A percentile compares a stretch with the other conserved stretches of the same genome.
Conservation (phyloP, 2,113 vertebrate genomes). For the Bujurquina vittata region DNA sequence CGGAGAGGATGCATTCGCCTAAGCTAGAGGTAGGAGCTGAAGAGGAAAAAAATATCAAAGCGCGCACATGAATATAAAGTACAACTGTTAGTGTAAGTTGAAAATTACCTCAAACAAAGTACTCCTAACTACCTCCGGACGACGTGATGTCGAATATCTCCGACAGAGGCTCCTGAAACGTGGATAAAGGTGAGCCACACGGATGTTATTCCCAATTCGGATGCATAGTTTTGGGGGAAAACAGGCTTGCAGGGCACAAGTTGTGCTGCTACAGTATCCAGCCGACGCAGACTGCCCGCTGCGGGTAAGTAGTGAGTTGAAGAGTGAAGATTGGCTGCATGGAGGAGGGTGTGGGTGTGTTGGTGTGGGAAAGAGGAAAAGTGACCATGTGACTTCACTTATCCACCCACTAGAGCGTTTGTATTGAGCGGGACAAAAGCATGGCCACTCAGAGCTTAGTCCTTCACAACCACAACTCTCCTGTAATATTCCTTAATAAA, state of each 20-base stretch:
- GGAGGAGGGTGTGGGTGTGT: constrained; percentile 76
- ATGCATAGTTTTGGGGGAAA: constrained; percentile 31
- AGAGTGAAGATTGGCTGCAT: constrained; percentile 61
- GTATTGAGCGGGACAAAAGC: constrained; percentile 68
- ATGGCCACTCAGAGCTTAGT: constrained; percentile 26
- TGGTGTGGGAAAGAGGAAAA: constrained; percentile 76
- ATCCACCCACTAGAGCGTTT: constrained; percentile 70
- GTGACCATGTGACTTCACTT: constrained; percentile 77
- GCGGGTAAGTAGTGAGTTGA: constrained; percentile 41
- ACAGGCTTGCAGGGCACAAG: constrained; percentile 12
- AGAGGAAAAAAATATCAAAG: constrained; percentile 3
- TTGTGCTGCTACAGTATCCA: constrained; percentile 48
- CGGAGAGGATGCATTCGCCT: background rate
- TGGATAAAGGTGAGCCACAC: background rate
- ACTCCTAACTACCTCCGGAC: background rate
- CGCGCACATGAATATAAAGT: background rate
- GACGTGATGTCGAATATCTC: constrained; percentile 17
- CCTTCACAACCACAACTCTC: background rate
- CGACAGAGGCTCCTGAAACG: constrained; percentile 13
- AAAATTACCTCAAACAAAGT: constrained; percentile 57
- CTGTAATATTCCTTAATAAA: background rate
- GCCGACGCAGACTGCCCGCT: constrained; percentile 53
- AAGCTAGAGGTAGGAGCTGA: background rate
- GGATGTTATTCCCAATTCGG: constrained; percentile 24
- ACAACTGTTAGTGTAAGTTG: constrained; percentile 17